phyloP scores from a whole-genome alignment of 2,113 vertebrate genomes.

The Silurus meridionalis region DNA sequence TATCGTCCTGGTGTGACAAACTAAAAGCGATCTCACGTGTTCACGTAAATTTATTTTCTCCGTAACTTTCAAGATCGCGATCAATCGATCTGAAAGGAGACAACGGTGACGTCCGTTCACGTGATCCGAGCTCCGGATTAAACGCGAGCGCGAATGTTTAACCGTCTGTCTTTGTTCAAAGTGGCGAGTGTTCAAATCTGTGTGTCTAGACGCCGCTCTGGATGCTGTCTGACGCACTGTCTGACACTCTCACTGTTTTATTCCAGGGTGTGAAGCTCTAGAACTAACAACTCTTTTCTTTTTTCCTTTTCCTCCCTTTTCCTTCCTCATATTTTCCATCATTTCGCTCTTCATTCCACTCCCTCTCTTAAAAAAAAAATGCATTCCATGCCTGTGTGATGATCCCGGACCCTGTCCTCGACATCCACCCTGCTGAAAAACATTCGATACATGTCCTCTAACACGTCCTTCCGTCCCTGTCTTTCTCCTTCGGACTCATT shows the following conservation, averaged over 20 bases:
- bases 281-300: conserved; percentile 60
- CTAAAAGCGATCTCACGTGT: too few relatives aligned
- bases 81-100: background rate
- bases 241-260: conserved; percentile 19
- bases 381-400: conserved; percentile 16
- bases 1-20: background rate
- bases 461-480: conserved; percentile 8
- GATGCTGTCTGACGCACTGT: background rate
- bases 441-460: background rate
- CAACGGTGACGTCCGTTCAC: background rate
- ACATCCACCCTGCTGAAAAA: conserved; percentile 18
- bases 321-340: conserved; percentile 26
- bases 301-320: conserved; percentile 16
- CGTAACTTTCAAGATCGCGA: background rate
- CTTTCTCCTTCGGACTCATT: background rate
- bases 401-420: conserved; percentile 23
- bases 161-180: conserved; percentile 8
- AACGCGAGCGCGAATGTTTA: background rate
- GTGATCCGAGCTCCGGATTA: background rate
- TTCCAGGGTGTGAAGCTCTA: conserved; percentile 38
- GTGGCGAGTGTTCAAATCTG: background rate
- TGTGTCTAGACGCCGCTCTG: background rate
- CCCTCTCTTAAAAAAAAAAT: background rate
- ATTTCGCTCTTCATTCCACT: conserved; percentile 12
- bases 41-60: background rate